Evolutionary conservation across 2,888 invertebrate genomes (phyloP), one percentile per base, ranked within the genome.

Genomic region (Timema cristinae): DNA sequence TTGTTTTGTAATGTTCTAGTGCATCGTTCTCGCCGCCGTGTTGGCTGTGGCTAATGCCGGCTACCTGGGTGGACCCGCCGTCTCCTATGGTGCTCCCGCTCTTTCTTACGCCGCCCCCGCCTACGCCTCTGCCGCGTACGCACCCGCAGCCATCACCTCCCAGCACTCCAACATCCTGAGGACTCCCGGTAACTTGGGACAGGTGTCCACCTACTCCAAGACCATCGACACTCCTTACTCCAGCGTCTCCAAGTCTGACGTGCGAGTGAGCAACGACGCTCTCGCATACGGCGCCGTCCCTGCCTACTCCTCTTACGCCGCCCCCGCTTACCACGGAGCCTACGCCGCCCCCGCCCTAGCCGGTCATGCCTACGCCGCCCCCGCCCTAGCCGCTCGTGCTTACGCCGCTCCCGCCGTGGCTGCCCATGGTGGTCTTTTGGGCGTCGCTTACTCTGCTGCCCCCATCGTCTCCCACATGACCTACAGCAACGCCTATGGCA

Each of bases 191-290:
- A 91, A 91, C 80, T 83, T 91, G 75, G 90, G 90, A 74, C 81
- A 82, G 75, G 85, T 89, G 72, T 89, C 91, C 15, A 89, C 90
- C 68, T 89, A 88, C 82, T 85, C 87, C 32, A 91, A 90, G 80
- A 86, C 89, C 74, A 86, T 91, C 77, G 89, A 89, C 81, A 91
- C 91, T 5, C 90, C 91, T 10, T 91, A 87, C 84, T 90, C 90
- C 69, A 90, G 89, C 79, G 89, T 89, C 66, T 87, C 89, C 78
- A 90, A 90, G 79, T 84, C 89, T 48, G 90, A 90, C 78, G 87
- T 90, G 50, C 87, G 90, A 15, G 88, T 90, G 32, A 76, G 74
- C 73, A 76, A 76, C 72, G 76, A 77, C 73, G 74, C 73, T 54
- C 61, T 72, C 68, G 73, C 72, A 69, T 72, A 74, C 73, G 73